Conservation (phyloP, 2,797 vertebrate species). For the Liparis tanakae region DNA sequence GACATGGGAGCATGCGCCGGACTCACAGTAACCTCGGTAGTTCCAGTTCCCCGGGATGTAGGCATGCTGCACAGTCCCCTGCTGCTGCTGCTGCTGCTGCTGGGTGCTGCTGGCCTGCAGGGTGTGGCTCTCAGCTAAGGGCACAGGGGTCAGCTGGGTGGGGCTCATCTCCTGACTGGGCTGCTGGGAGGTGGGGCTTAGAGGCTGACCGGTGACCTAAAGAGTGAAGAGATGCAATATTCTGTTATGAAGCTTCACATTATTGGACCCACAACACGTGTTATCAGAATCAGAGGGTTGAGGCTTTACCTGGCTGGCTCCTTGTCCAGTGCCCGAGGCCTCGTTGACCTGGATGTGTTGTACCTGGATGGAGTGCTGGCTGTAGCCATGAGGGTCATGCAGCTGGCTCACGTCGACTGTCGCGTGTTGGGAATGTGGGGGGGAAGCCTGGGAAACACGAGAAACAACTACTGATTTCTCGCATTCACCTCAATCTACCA, state of each 20-base stretch:
- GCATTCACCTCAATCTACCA: neutral
- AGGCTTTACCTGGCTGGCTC: constrained; percentile 84
- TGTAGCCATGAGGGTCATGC: constrained; percentile 93
- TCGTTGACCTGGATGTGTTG: constrained; percentile 97
- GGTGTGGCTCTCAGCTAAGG: constrained; percentile 84
- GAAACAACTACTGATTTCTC: neutral
- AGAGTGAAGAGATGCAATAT: neutral
- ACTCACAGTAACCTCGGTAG: constrained; percentile 93
- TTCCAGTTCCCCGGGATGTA: constrained; percentile 96
- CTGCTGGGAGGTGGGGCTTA: constrained; percentile 93
- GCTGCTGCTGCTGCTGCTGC: constrained; percentile 83
- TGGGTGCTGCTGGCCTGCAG: constrained; percentile 82
- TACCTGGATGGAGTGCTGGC: constrained; percentile 97
- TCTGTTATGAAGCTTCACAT: neutral
- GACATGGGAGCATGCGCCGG: neutral
- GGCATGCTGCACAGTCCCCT: constrained; percentile 90
- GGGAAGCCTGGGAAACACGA: constrained; percentile 85
- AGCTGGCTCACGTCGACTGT: constrained; percentile 96
- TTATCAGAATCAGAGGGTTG: neutral
- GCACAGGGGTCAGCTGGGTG: constrained; percentile 85
- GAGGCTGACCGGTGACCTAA: constrained; percentile 87
- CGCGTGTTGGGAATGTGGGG: constrained; percentile 94
- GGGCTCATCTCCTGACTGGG: constrained; percentile 90
- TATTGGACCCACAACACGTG: neutral
- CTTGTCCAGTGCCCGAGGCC: constrained; percentile 77